Percentiles rank a stretch among this genome's conserved stretches.
Conservation (phyloP, 2,113 vertebrate genomes). For the Australoheros scitulus region DNA sequence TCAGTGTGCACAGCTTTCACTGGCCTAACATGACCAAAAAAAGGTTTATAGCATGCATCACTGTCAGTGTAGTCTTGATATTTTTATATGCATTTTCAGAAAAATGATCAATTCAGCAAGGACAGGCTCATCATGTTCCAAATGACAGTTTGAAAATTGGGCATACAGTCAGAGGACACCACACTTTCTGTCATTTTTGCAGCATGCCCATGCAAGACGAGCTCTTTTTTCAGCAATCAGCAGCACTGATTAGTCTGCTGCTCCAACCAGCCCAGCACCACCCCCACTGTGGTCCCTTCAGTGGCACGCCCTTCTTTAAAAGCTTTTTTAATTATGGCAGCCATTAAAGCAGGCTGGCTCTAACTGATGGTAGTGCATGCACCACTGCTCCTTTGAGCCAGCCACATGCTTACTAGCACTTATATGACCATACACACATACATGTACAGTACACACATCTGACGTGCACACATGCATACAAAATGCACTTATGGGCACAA, state of each 20-base stretch:
- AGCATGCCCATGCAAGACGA: not conserved
- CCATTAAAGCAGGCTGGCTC: constrained; percentile 71
- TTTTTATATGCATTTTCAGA: not conserved
- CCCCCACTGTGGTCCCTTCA: constrained; percentile 51
- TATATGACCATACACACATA: constrained; percentile 42
- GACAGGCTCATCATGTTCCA: not conserved
- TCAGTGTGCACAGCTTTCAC: not conserved
- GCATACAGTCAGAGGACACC: not conserved
- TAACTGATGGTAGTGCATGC: constrained; percentile 55
- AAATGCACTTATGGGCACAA: constrained; percentile 29
- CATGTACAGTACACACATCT: constrained; percentile 10
- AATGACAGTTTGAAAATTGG: not conserved
- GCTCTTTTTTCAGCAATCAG: not conserved
- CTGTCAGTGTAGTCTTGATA: not conserved
- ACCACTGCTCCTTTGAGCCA: constrained; percentile 57
- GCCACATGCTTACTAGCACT: constrained; percentile 53
- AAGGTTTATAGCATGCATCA: not conserved
- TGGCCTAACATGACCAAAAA: not conserved
- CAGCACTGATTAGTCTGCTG: not conserved
- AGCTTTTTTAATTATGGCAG: constrained; percentile 84
- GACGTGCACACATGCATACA: constrained; percentile 4
- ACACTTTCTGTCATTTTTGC: constrained; percentile 19
- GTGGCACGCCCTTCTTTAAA: constrained; percentile 77
- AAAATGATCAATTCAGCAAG: not conserved
- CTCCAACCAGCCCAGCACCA: constrained; percentile 18